Evolutionary conservation across 2,113 vertebrate genomes (phyloP), one percentile per base, ranked within the genome.

Genomic region (Cryptotis parvus): DNA sequence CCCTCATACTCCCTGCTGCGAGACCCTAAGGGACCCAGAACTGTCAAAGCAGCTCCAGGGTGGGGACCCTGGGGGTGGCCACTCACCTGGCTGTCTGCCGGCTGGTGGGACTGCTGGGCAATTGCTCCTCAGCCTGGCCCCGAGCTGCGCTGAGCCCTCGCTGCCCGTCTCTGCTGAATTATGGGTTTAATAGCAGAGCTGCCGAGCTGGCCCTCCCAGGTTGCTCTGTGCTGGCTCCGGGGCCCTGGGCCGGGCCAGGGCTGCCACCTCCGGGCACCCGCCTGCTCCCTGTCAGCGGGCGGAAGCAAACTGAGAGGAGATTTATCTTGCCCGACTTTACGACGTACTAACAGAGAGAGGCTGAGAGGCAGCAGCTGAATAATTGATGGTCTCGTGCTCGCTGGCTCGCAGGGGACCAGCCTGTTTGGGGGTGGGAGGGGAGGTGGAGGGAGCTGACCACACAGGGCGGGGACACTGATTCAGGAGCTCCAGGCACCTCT

Each of bases 301-400:
- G 15, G 79, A 90, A 68, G 83, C 79, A 41, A 89, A 79, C 82
- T 0, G 22, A 89, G 49, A 66, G 37, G 70, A 92, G 84, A 93
- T 97, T 96, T 94, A 94, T 96, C 91, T 91, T 79, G 29, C 37
- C 66, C 5, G 9, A 76, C 76, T 92, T 91, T 94, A 94, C 0
- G 61, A 95, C 93, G 66, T 41, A 52, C 70, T 73, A 70, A 87
- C 66, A 1, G 58, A 84, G 92, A 91, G 83, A 69, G 95, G 82
- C 94, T 55, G 84, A 81, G 91, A 92, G 68, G 91, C 91, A 91
- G 85, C 29, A 35, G 75, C 87, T 95, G 78, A 94, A 94, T 96
- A 94, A 96, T 96, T 94, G 91, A 95, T 92, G 83, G 84, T 27
- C 52, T 39, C 20, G 20, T 39, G 20, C 69, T 72, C 37, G 7